phyloP scores from a whole-genome alignment of 2,797 vertebrate genomes.

The Hippoglossus hippoglossus region DNA sequence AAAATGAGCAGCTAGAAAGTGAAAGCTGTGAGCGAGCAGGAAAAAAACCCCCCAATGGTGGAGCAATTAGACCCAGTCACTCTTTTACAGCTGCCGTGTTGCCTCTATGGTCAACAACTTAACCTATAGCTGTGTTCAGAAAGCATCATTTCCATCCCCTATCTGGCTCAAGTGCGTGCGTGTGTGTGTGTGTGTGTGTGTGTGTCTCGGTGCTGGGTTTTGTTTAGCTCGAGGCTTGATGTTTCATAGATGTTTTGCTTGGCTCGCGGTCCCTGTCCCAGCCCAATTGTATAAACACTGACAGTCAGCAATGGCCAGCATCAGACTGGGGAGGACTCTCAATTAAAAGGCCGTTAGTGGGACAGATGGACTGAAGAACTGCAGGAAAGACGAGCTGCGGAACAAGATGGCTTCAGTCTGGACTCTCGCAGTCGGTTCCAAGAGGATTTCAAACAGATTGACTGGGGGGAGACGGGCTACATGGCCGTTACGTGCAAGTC shows the following conservation, averaged over 20 bases:
- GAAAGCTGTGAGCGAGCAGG: slow-evolving; percentile 24
- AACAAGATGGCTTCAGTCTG: slow-evolving; percentile 58
- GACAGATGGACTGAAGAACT: slow-evolving; percentile 67
- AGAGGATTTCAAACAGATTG: slow-evolving; percentile 43
- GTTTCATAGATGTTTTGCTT: slow-evolving; percentile 83
- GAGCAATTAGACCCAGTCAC: slow-evolving; percentile 56
- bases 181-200: slow-evolving; percentile 31
- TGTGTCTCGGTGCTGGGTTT: slow-evolving; percentile 66
- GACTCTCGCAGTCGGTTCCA: slow-evolving; percentile 28
- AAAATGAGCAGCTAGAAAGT: slow-evolving; percentile 42
- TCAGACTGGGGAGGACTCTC: slow-evolving; percentile 73
- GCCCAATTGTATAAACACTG: slow-evolving; percentile 81
- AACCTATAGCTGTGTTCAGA: slow-evolving; percentile 48
- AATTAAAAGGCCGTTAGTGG: slow-evolving; percentile 76
- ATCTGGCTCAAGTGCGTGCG: slow-evolving; percentile 64
- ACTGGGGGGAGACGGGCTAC: slow-evolving; percentile 3
- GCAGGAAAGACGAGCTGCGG: slow-evolving; percentile 50
- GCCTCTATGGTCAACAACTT: slow-evolving; percentile 56
- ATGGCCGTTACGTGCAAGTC: slow-evolving; percentile 1
- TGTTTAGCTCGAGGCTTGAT: slow-evolving; percentile 80
- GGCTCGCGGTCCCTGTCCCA: slow-evolving; percentile 75
- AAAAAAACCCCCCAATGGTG: slow-evolving; percentile 51
- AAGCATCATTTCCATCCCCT: slow-evolving; percentile 65
- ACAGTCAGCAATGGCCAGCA: slow-evolving; percentile 73
- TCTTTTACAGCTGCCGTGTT: slow-evolving; percentile 53